Percentiles rank a stretch among this genome's conserved stretches.
Conservation (phyloP, 2,888 invertebrate genomes). For the Drosophila fungiperda region DNA sequence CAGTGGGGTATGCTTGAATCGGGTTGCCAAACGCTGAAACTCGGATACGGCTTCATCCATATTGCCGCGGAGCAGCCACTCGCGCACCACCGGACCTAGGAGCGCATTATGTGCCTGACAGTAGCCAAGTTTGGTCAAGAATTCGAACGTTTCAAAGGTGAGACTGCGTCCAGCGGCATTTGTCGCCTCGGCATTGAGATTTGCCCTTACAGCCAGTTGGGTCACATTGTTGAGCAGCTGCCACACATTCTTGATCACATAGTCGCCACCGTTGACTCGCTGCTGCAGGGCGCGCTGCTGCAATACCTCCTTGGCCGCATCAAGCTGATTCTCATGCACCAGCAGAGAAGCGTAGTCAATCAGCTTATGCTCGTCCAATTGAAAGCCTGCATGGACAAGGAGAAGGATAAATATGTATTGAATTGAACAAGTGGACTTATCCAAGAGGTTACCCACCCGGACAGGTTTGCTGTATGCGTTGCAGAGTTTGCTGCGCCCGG, state of each 20-base stretch:
- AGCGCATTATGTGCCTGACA: constrained; percentile 87
- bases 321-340: constrained; percentile 83
- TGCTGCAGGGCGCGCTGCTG: constrained; percentile 85
- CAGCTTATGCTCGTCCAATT: constrained; percentile 88
- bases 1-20: constrained; percentile 88
- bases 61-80: constrained; percentile 87
- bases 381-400: constrained; percentile 84
- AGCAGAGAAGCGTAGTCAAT: constrained; percentile 88
- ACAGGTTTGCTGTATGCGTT: constrained; percentile 86
- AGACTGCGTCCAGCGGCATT: constrained; percentile 75
- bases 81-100: constrained; percentile 88
- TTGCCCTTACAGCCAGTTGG: constrained; percentile 59
- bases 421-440: not conserved
- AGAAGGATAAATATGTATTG: not conserved
- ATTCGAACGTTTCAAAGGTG: constrained; percentile 86
- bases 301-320: constrained; percentile 85
- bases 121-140: constrained; percentile 86
- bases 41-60: constrained; percentile 86
- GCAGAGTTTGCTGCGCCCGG: constrained; percentile 86
- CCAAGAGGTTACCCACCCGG: constrained; percentile 80
- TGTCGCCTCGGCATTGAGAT: not conserved
- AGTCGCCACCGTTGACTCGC: constrained; percentile 85
- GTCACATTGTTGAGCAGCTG: constrained; percentile 87
- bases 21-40: constrained; percentile 86
- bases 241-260: constrained; percentile 87